These are phyloP conservation scores for Arbacia lixula DNA, from an alignment of 53 echinoderm and acorn worm species.

Conservation along the genomic window DNA sequence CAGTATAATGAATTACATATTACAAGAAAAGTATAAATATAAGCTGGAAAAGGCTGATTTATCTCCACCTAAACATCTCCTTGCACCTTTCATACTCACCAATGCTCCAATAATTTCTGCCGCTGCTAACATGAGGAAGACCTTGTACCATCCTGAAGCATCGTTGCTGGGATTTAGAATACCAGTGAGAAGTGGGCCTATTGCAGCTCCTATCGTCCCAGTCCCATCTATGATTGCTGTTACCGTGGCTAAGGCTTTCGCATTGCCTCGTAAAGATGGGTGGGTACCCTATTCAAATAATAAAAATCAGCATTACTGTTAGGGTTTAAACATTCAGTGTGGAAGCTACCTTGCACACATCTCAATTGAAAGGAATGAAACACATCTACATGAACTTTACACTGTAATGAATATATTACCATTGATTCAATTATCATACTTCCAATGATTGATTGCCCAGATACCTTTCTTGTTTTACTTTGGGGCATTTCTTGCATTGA, in stretches of 20 bases:
- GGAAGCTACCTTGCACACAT: too few relatives aligned
- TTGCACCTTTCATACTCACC: neutral
- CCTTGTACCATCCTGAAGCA: conserved; percentile 61
- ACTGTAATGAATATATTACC: too few relatives aligned
- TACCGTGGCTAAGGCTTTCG: conserved; percentile 88
- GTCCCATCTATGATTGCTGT: conserved; percentile 95
- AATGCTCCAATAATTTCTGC: conserved; percentile 63
- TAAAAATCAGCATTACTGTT: neutral
- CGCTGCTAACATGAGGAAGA: conserved; percentile 78
- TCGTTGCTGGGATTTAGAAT: conserved; percentile 63
- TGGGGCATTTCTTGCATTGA: too few relatives aligned
- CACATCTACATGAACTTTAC: too few relatives aligned
- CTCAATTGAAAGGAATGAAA: too few relatives aligned
- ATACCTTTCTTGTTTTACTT: too few relatives aligned
- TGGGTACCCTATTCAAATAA: conserved; percentile 81
- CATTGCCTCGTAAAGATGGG: conserved; percentile 80
- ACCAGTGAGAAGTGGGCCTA: conserved; percentile 90
- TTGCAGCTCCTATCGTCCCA: conserved; percentile 91
- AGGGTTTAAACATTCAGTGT: too few relatives aligned
- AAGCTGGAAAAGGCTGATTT: neutral
- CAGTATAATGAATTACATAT: neutral
- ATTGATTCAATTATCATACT: too few relatives aligned
- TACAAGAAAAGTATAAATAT: neutral
- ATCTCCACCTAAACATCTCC: neutral
- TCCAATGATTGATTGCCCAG: too few relatives aligned